Evolutionary conservation across 2,113 vertebrate species (phyloP).

Genomic region (Marcusenius ussheri): DNA sequence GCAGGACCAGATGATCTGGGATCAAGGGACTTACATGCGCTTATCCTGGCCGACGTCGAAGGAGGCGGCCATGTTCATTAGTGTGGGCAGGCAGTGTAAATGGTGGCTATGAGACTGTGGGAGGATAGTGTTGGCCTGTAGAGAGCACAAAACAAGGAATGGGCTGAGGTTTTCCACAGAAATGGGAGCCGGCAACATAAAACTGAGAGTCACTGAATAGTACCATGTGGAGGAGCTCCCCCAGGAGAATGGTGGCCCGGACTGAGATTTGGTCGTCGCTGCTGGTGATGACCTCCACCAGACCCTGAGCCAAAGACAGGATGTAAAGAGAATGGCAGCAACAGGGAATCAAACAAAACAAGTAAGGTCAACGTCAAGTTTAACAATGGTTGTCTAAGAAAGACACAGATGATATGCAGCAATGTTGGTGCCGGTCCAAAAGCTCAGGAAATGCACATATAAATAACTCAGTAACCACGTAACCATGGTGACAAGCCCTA

Average conservation of each 20-base stretch:
- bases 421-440: not conserved
- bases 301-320: conserved; percentile 59
- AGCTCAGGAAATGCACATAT: not conserved
- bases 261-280: conserved; percentile 84
- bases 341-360: not conserved
- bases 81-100: conserved; percentile 88
- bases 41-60: conserved; percentile 94
- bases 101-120: conserved; percentile 96
- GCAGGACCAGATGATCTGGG: not conserved
- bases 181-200: not conserved
- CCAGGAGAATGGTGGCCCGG: conserved; percentile 87
- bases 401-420: not conserved
- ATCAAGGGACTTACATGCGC: conserved; percentile 71
- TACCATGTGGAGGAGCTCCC: conserved; percentile 97
- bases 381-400: not conserved
- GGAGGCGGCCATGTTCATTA: conserved; percentile 96
- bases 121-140: conserved; percentile 91
- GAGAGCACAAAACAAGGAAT: conserved; percentile 3
- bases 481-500: conserved; percentile 36
- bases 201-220: conserved; percentile 18
- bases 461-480: not conserved
- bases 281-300: conserved; percentile 95
- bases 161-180: conserved; percentile 5
- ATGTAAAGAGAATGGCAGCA: not conserved
- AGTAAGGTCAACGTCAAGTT: not conserved